Percentiles rank a stretch among this genome's conserved stretches.
Evolutionary conservation across 1,140 invertebrate species (phyloP).

Genomic region (Drosophila navojoa): DNA sequence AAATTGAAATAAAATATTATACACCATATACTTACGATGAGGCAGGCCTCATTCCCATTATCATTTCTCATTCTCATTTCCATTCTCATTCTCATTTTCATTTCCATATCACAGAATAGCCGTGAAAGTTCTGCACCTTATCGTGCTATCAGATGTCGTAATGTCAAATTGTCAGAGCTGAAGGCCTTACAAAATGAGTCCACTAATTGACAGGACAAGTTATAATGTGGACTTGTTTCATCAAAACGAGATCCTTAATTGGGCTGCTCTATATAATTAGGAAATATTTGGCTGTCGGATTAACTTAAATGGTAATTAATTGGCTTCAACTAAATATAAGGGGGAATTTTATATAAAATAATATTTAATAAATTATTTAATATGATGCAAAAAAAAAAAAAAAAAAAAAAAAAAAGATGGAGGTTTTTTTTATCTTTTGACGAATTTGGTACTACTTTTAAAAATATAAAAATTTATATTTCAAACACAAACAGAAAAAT

Average conservation of each 20-base stretch:
- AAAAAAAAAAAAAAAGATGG: no score
- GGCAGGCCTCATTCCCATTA: slow-evolving; percentile 23
- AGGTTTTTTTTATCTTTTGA: no score
- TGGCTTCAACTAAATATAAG: no score
- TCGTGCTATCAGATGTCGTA: slow-evolving; percentile 38
- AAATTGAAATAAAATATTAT: slow-evolving; percentile 73
- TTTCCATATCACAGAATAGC: slow-evolving; percentile 27
- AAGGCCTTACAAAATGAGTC: slow-evolving; percentile 1
- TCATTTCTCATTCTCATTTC: slow-evolving; percentile 14
- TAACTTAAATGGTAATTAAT: not conserved
- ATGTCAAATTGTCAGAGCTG: slow-evolving; percentile 23
- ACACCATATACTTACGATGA: not conserved
- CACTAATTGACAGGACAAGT: slow-evolving; percentile 48
- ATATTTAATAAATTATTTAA: no score
- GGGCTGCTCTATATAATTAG: not conserved
- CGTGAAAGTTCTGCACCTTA: slow-evolving; percentile 51
- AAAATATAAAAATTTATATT: no score
- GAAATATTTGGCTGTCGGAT: not conserved
- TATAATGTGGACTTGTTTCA: slow-evolving; percentile 6
- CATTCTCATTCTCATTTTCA: slow-evolving; percentile 19
- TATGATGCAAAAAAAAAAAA: no score
- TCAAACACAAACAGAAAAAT: no score
- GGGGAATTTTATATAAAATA: no score
- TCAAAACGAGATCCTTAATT: slow-evolving; percentile 2
- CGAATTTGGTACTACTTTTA: no score